phyloP scores from a whole-genome alignment of 2,888 invertebrate species.

The Anorthoa munda region DNA sequence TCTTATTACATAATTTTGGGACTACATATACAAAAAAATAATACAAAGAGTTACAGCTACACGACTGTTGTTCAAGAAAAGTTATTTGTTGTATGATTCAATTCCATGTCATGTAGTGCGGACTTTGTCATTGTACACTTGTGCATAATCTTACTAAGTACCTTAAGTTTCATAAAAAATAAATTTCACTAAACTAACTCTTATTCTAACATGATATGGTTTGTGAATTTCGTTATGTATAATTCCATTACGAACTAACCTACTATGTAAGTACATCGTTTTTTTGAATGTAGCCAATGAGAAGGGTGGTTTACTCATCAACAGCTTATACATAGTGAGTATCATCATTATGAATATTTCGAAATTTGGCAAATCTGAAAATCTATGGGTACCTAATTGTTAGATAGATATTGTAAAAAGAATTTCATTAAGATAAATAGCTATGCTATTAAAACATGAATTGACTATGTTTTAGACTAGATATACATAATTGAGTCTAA shows the following conservation, averaged over 20 bases:
- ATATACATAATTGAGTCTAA: slow-evolving; percentile 52
- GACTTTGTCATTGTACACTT: slow-evolving; percentile 57
- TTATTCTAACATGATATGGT: slow-evolving; percentile 87
- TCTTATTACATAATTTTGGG: slow-evolving; percentile 61
- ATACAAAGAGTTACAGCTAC: slow-evolving; percentile 55
- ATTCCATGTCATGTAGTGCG: slow-evolving; percentile 48
- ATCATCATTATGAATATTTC: slow-evolving; percentile 36
- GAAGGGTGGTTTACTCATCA: slow-evolving; percentile 13
- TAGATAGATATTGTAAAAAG: slow-evolving; percentile 35
- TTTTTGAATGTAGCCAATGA: slow-evolving; percentile 11
- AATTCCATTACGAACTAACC: slow-evolving; percentile 59
- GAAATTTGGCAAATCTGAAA: slow-evolving; percentile 66
- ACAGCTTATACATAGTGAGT: slow-evolving; percentile 20
- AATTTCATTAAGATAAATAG: slow-evolving; percentile 59
- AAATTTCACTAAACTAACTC: slow-evolving; percentile 68
- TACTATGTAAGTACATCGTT: slow-evolving; percentile 41
- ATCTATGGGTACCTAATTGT: slow-evolving; percentile 53
- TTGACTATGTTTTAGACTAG: slow-evolving; percentile 68
- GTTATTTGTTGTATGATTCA: background rate
- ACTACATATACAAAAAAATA: slow-evolving; percentile 62
- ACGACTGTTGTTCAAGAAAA: slow-evolving; percentile 38
- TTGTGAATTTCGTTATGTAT: slow-evolving; percentile 73
- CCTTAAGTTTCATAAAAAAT: slow-evolving; percentile 71
- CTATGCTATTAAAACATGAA: slow-evolving; percentile 69
- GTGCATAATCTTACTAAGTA: slow-evolving; percentile 69